Base-by-base conservation (phyloP, 2,113 vertebrate genomes). In the Cyprinodon variegatus region DNA sequence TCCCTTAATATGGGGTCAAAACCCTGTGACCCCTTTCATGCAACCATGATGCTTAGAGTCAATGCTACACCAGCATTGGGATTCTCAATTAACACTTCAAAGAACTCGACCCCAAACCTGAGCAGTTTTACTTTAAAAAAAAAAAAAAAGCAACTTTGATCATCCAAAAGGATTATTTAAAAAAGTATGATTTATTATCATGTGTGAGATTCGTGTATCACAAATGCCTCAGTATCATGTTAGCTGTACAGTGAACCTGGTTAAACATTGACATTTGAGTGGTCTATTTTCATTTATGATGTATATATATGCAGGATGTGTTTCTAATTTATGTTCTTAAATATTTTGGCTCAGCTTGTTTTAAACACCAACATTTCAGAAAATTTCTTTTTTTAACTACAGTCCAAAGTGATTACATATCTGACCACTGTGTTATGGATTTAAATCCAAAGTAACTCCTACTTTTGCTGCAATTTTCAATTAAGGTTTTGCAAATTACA, bases 1-100 rank as follows among this genome's bases (percentile, higher is more conserved):
- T 94, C 93, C 94, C 92, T 83, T 87, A 84, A 89, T 89, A 77
- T 45, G 76, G 80, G 78, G 89, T 91, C 81, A 69, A 45, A 84
- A 3, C 78, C 74, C 70, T 5, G 53, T 75, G 87, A 90, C 81
- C 50, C 50, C 17, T n/a, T 29, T 57, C 50, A 57, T 57, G 50
- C 41, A 4, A 41, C 41, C 9, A 6, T 41, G 9, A 57, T n/a
- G 50, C 50, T 14, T 57, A 9, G 50, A 20, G 15, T 57, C 50
- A n/a, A 57, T 57, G 50, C 50, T 57, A 0, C 50, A 20, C 17
- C 50, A n/a, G 50, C 50, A 57, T n/a, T 57, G 20, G 17, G 50
- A 20, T 57, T 57, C 50, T 20, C 50, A 20, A 17, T 57, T 9
- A 20, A 57, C 15, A n/a, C 50, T 57, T 20, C 7, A 14, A 29